Evolutionary conservation across 2,113 vertebrate genomes (phyloP), one percentile per base, ranked within the genome.

Genomic region (Hemiscyllium ocellatum): DNA sequence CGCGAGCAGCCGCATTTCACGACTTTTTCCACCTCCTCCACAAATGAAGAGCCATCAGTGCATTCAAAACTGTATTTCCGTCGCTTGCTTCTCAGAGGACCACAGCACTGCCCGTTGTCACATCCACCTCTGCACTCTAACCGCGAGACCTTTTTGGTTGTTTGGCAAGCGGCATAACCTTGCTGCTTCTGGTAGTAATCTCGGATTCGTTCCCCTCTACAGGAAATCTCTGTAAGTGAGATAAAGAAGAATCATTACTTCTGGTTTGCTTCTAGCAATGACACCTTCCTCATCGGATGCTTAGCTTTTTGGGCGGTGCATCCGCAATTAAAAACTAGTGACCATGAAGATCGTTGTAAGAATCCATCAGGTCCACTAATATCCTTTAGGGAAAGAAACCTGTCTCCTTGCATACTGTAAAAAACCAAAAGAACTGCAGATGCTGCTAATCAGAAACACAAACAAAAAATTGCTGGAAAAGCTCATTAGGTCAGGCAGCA

Each of bases 21-120:
- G 96, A 99, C 98, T 96, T 99, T 99, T 96, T 99, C 99, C 33
- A 99, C 98, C 97, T 99, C 99, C 95, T 98, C 99, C 97, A 99
- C 98, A 80, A 99, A 99, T 0, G 99, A 99, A 0, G 99, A 99
- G 33, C 99, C 99, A 1, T 99, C 99, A 12, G 99, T 99, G 98
- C 99, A 99, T 95, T 99, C 98, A 93, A 99, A 99, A 95, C 98
- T 98, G 96, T 99, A 99, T 99, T 99, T 99, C 98, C 99, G 98
- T 85, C 99, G 97, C 97, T 99, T 99, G 98, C 98, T 99, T 96
- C 99, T 97, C 13, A 99, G 98, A 0, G 99, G 98, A 90, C 97
- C 98, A 95, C 99, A 99, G 98, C 99, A 99, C 97, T 98, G 98
- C 17, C 97, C 98, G 0, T 97, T 97, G 0, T 96, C 96, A 96